Percentiles rank a stretch among this genome's conserved stretches.
Evolutionary conservation across 2,113 vertebrate genomes (phyloP).

Genomic region (Lichenostomus cassidix): DNA sequence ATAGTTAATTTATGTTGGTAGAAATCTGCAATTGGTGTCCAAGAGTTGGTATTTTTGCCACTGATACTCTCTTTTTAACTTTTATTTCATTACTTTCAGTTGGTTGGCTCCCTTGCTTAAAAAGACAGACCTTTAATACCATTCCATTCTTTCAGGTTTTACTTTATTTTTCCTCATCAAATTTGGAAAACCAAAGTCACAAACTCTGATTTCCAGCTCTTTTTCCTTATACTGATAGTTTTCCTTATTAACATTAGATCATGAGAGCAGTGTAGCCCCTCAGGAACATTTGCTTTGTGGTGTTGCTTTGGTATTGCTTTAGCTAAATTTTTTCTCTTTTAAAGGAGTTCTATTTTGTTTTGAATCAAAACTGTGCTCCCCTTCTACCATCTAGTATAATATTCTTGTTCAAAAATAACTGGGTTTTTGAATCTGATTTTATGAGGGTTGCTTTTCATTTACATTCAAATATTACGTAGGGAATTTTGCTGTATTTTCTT

Average conservation of each 20-base stretch:
- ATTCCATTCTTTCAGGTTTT: not conserved
- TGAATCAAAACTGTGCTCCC: not conserved
- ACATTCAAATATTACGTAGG: not conserved
- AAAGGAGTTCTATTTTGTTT: not conserved
- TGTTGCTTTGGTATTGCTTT: not conserved
- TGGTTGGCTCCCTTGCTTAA: not conserved
- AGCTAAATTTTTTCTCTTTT: not conserved
- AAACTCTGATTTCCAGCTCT: not conserved
- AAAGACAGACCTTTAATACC: not conserved
- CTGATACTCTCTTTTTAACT: not conserved
- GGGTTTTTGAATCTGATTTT: not conserved
- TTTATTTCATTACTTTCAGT: not conserved
- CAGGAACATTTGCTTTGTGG: not conserved
- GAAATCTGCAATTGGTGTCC: not conserved
- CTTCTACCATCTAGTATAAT: not conserved
- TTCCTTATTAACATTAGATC: not conserved
- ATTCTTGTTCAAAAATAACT: not conserved
- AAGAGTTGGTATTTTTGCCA: not conserved
- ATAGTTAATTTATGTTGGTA: not conserved
- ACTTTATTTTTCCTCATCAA: not conserved
- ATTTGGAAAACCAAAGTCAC: not conserved
- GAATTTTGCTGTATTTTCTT: not conserved
- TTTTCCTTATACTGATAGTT: not conserved
- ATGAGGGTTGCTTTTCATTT: not conserved
- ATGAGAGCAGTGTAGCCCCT: not conserved